Base-by-base conservation (phyloP, 2,888 invertebrate genomes). In the Eupithecia centaureata region DNA sequence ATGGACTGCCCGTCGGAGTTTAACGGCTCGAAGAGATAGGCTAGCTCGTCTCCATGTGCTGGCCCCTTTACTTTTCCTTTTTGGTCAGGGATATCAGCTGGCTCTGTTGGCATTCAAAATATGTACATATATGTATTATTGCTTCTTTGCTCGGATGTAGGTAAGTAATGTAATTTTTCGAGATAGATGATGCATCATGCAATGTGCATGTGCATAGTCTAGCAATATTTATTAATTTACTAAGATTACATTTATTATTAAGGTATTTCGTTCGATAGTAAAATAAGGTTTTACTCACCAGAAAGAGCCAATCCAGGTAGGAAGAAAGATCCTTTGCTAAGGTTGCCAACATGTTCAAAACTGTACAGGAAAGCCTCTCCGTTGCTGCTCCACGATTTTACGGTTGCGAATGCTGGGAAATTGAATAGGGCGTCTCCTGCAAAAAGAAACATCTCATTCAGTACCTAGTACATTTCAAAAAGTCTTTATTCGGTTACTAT, bases 371-470 rank as follows among this genome's bases (percentile, higher is more conserved):
- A 96, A 0, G 96, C 94, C 0, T 95, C 94, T 0, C 95, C 94
- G 0, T 92, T 88, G 58, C 91, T 86, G 69, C 95, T 95, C 97
- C 97, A 97, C n/a, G 95, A 91, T 72, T 95, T 92, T 0, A 95
- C 95, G 5, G 95, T 96, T 60, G 96, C 87, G 81, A 95, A 96
- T 0, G 96, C 96, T 1, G 97, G 97, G 62, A 96, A 94, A 81
- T 96, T 97, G 81, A 96, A 97, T 22, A 97, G 83, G 0, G 96
- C 96, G 81, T 97, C 97, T 28, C 95, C 96, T 94, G 88, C 5
- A 70, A 65, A 63, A 22, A 60, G 13, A 30, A 27, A 5, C 38
- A 27, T 15, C 25, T 27, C 27, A 52, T 15, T 52, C 2, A 1
- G 4, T n/a, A n/a, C n/a, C 5, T 30, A 5, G 5, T 42, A 42